Base-by-base conservation (phyloP, 2,888 invertebrate genomes). In the Leptopilina drosophilae region DNA sequence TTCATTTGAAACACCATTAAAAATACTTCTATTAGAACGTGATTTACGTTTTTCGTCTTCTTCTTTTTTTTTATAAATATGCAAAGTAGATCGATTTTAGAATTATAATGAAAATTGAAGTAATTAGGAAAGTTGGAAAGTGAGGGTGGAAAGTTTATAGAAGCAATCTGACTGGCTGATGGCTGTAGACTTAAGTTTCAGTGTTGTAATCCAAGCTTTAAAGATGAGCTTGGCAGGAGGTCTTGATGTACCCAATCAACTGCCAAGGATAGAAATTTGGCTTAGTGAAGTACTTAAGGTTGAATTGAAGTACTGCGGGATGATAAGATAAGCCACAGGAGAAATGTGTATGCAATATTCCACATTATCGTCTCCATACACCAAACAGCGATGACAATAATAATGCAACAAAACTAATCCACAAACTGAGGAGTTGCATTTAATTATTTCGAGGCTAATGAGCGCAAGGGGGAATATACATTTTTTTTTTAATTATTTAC, bases 161-260 rank as follows among this genome's bases (percentile, higher is more conserved):
- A 73, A 73, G 73, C 56, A 59, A 59, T 59, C 40, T 73, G 56
- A 59, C 73, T 73, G 53, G 26, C 56, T 73, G 73, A 73, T 73
- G 53, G 33, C 56, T 59, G 73, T 56, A 33, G 73, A 56, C 56
- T 59, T 73, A 73, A 73, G 73, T 73, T 73, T 73, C 73, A 33
- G 4, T 15, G 33, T 53, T 73, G 73, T 73, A 73, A 73, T 73
- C 56, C 73, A 33, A 73, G 73, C 73, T 73, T 73, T 73, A 59
- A 73, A 73, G 73, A 73, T 59, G 56, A 73, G 73, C 69, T 73
- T 40, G n/a, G 40, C 73, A 73, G 56, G 33, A 26, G 53, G 73
- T 26, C 56, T 56, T 56, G 56, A 40, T 73, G 53, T 73, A 56
- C 56, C 73, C 73, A 73, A 73, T 73, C 73, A 53, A 14, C 73